Evolutionary conservation across 2,888 invertebrate genomes (phyloP).

Genomic region (Panopea generosa): DNA sequence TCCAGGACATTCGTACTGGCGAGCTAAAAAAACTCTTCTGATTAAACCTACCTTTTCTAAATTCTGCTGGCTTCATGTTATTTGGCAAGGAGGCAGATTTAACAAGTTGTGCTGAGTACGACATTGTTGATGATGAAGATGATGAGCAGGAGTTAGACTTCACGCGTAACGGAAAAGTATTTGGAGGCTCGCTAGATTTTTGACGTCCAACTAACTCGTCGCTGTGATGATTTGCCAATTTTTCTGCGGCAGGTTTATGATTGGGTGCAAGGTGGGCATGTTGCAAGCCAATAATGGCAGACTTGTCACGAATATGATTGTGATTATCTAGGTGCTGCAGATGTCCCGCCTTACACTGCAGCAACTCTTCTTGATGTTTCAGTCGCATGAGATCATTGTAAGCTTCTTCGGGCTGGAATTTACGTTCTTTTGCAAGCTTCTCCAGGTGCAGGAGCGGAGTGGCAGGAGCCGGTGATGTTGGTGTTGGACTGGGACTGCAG

Average conservation of each 20-base stretch:
- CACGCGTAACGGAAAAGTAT: constrained; percentile 68
- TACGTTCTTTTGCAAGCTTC: constrained; percentile 62
- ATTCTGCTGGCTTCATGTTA: constrained; percentile 75
- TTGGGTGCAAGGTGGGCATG: background rate
- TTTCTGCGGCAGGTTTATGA: background rate
- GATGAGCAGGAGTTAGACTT: constrained; percentile 56
- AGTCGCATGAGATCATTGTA: constrained; percentile 69
- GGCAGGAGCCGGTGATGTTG: constrained; percentile 40
- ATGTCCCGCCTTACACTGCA: constrained; percentile 22
- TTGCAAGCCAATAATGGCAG: background rate
- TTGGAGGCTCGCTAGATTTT: constrained; percentile 56
- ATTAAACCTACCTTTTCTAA: constrained; percentile 72
- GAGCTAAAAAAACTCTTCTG: too few species aligned
- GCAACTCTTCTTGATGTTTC: constrained; percentile 64
- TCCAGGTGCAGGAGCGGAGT: constrained; percentile 65
- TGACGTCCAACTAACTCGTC: constrained; percentile 12
- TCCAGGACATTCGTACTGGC: too few species aligned
- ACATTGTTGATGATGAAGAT: constrained; percentile 26
- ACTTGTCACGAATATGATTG: background rate
- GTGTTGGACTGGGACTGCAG: constrained; percentile 67
- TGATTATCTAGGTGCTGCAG: background rate
- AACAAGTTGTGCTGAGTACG: constrained; percentile 47
- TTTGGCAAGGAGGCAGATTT: constrained; percentile 74
- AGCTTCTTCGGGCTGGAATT: constrained; percentile 62
- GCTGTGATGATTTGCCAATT: background rate